phyloP scores from a whole-genome alignment of 1,140 invertebrate species.

The Protaetia brevitarsis region DNA sequence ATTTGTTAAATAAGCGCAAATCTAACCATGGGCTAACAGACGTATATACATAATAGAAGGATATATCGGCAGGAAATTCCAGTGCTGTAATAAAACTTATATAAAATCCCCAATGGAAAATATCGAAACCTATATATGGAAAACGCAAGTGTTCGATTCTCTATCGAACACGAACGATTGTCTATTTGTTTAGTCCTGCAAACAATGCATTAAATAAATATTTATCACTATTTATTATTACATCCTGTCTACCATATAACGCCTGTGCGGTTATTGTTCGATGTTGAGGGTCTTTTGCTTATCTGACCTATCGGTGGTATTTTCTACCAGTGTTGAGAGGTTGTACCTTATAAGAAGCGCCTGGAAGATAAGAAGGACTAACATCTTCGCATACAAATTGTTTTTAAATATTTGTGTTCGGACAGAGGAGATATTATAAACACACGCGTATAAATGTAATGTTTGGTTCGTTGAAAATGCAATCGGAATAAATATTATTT shows the following conservation, averaged over 20 bases:
- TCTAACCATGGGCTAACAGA: too few species aligned
- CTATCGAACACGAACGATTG: too few species aligned
- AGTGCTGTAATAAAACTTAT: too few species aligned
- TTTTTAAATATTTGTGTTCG: background rate
- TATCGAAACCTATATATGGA: too few species aligned
- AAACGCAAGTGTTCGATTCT: too few species aligned
- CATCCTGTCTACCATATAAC: background rate
- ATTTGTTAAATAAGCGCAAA: too few species aligned
- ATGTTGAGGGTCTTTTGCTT: conserved; percentile 8
- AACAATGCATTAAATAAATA: conserved; percentile 15
- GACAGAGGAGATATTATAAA: background rate
- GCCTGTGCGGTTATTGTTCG: background rate
- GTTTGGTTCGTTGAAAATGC: too few species aligned
- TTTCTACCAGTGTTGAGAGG: background rate
- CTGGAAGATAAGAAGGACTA: background rate
- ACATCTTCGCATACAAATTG: background rate
- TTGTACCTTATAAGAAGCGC: background rate
- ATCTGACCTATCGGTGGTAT: background rate
- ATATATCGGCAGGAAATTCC: too few species aligned
- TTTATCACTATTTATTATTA: conserved; percentile 4
- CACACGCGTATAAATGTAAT: too few species aligned
- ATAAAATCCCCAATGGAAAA: too few species aligned
- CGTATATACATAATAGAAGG: too few species aligned
- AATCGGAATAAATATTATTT: too few species aligned
- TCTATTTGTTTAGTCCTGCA: background rate